Evolutionary conservation across 2,113 vertebrate genomes (phyloP), one percentile per base, ranked within the genome.

Genomic region (Stegastes partitus): DNA sequence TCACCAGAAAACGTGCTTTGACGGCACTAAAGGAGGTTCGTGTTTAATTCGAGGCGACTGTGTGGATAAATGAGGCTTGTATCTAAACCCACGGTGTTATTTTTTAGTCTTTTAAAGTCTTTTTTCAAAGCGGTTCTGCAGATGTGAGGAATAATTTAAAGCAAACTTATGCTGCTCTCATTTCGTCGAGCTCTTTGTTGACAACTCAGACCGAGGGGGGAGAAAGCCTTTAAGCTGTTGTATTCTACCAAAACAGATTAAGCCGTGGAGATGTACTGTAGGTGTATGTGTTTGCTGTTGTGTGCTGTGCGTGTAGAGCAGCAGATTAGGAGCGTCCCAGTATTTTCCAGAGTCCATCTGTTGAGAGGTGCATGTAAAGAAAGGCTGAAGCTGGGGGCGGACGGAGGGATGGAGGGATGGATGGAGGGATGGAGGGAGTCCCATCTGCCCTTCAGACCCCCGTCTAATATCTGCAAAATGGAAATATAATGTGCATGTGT

Each of bases 301-400:
- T 77, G 21, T 79, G 23, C 63, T 70, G 63, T 84, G 62, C 72
- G 65, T 83, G 61, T 65, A 68, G 75, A 81, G 63, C 87, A 87
- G 81, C 81, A 92, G 92, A 92, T 94, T 92, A 93, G 63, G 11
- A 62, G 49, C 31, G 64, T 81, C 90, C 86, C 74, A 76, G 75
- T 83, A 90, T 91, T 89, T 83, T 88, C 82, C 72, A 69, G 86
- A 76, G 73, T 83, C 90, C 91, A 88, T 93, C 90, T 93, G 91
- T 87, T 87, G 68, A 72, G 67, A 78, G 74, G 26, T 79, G 25
- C 21, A 74, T 22, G 47, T 75, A 69, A 83, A 71, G 69, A 80
- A 49, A 81, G 39, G 39, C 57, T 69, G 74, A 84, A 78, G 63
- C 64, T 58, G 65, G 71, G 68, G 37, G 31, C 31, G 10, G 47